These are phyloP conservation scores for Julus scanicus DNA, from an alignment of 2,888 invertebrate species.

Conservation along the genomic window DNA sequence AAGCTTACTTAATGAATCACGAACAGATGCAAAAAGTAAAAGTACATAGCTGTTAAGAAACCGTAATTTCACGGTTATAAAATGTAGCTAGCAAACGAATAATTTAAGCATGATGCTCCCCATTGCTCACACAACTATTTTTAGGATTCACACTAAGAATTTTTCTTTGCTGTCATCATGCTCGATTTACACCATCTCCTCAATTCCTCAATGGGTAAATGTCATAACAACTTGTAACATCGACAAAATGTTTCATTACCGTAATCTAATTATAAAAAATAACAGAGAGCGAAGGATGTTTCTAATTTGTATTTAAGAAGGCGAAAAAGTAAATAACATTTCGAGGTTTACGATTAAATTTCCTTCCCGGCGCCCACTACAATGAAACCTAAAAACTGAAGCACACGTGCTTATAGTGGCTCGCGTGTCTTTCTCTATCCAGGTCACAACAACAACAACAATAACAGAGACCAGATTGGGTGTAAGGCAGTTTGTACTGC, in stretches of 20 bases:
- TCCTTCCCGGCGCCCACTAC: constrained; percentile 9
- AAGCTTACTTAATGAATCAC: no score
- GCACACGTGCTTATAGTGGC: not conserved
- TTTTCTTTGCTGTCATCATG: no score
- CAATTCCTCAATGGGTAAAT: no score
- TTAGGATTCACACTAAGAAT: no score
- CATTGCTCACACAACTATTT: no score
- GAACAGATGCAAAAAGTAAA: no score
- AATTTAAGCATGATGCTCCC: no score
- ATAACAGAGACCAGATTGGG: not conserved
- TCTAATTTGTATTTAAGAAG: not conserved
- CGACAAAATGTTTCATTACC: not conserved
- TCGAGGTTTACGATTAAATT: not conserved
- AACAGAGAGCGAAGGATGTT: not conserved
- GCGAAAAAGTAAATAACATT: constrained; percentile 14
- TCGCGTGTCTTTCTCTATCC: not conserved
- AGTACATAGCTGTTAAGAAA: no score
- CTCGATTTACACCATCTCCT: no score
- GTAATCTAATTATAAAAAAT: not conserved
- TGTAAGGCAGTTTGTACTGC: not conserved
- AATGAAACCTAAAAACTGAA: not conserved
- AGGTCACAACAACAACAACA: constrained; percentile 11
- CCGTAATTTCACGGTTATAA: no score
- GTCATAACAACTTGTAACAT: no score
- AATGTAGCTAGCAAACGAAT: no score